Evolutionary conservation across 2,888 invertebrate species (phyloP).

Genomic region (Tyria jacobaeae): DNA sequence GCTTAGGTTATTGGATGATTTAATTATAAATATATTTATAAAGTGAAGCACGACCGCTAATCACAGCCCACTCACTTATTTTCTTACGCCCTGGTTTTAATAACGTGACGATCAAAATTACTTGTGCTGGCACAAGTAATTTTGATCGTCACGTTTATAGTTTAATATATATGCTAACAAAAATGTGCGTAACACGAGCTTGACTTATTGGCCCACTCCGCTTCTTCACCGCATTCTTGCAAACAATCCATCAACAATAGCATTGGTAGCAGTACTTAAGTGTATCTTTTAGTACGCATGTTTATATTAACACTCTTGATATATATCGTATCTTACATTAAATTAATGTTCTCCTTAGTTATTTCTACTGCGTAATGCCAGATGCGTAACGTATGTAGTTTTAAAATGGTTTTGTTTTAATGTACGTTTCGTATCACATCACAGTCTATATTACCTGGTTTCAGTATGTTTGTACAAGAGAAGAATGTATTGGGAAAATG

Average conservation of each 20-base stretch:
- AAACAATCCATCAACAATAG: conserved; percentile 17
- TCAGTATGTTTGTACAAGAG: not conserved
- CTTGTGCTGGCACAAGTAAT: too few relatives aligned
- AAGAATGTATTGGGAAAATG: not conserved
- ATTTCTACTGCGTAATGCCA: conserved; percentile 16
- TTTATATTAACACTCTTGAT: conserved; percentile 38
- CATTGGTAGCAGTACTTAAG: conserved; percentile 14
- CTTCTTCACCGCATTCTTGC: conserved; percentile 12
- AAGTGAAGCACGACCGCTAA: too few relatives aligned
- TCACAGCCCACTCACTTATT: too few relatives aligned
- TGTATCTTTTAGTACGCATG: conserved; percentile 27
- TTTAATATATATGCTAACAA: conserved; percentile 27
- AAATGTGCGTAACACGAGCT: conserved; percentile 33
- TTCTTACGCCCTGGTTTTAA: too few relatives aligned
- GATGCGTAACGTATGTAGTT: not conserved
- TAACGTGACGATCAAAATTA: too few relatives aligned
- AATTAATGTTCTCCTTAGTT: conserved; percentile 20
- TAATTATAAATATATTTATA: too few relatives aligned
- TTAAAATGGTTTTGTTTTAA: not conserved
- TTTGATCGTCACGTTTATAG: too few relatives aligned
- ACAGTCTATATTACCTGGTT: conserved; percentile 8
- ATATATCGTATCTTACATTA: conserved; percentile 20
- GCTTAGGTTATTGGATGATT: too few relatives aligned
- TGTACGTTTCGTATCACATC: conserved; percentile 4
- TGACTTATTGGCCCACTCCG: conserved; percentile 52